A percentile compares a stretch with the other conserved stretches of the same genome.
phyloP scores from a whole-genome alignment of 2,888 invertebrate genomes.

The Piscicola geometra region DNA sequence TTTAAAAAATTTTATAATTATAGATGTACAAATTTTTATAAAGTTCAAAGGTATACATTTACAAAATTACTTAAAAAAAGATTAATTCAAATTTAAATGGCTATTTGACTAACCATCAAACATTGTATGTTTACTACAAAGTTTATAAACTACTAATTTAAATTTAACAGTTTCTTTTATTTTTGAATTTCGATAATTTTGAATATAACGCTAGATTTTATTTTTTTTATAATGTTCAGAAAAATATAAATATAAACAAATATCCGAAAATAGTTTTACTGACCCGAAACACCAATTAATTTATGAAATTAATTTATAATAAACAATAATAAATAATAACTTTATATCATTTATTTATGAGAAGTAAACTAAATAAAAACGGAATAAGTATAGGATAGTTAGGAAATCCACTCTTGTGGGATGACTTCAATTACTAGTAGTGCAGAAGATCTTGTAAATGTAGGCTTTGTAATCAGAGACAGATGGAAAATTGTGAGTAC shows the following conservation, averaged over 20 bases:
- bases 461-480: slow-evolving; percentile 94
- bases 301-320: not conserved
- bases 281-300: not conserved
- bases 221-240: not conserved
- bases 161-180: slow-evolving; percentile 2
- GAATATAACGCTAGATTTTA: not conserved
- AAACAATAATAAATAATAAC: not conserved
- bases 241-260: slow-evolving; percentile 3
- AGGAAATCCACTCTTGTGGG: not conserved
- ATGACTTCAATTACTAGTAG: slow-evolving; percentile 30
- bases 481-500: slow-evolving; percentile 88
- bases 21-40: too few relatives aligned
- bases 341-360: not conserved
- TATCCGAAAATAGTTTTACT: slow-evolving; percentile 3
- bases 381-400: not conserved
- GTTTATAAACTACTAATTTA: not conserved
- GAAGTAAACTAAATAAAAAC: not conserved
- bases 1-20: too few relatives aligned
- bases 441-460: slow-evolving; percentile 75
- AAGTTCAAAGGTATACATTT: too few relatives aligned
- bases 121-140: too few relatives aligned
- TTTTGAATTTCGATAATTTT: not conserved
- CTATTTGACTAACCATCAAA: too few relatives aligned
- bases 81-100: too few relatives aligned
- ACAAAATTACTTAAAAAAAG: too few relatives aligned